phyloP scores from a whole-genome alignment of 2,113 vertebrate species.

The Pseudorhombus dupliciocellatus region DNA sequence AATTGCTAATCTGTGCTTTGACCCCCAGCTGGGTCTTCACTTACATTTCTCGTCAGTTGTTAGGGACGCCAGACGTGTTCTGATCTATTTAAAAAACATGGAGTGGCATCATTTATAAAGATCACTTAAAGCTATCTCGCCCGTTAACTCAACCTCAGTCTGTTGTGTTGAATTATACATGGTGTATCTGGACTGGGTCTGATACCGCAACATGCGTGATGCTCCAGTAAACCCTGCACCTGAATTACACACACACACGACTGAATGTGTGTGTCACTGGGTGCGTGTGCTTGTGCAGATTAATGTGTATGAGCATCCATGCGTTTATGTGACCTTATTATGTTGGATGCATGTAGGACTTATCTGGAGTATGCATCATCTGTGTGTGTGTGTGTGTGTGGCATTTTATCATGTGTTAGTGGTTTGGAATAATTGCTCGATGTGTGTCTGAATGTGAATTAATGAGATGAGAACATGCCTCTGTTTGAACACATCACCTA shows the following conservation, averaged over 20 bases:
- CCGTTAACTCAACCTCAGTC: conserved; percentile 33
- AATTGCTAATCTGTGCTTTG: conserved; percentile 15
- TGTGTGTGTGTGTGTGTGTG: conserved; percentile 2
- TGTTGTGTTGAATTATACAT: conserved; percentile 58
- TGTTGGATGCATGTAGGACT: conserved; percentile 46
- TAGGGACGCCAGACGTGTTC: not conserved
- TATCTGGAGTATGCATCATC: conserved; percentile 50
- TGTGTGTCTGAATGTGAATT: conserved; percentile 37
- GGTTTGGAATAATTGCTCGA: conserved; percentile 40
- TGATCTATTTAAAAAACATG: conserved; percentile 18
- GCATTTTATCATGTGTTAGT: conserved; percentile 10
- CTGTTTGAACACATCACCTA: not conserved
- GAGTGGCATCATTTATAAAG: not conserved
- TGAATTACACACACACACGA: conserved; percentile 41
- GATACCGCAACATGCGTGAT: conserved; percentile 40
- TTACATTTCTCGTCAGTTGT: not conserved
- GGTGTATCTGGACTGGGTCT: conserved; percentile 32
- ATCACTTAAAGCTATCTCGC: conserved; percentile 6
- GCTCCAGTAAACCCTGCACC: conserved; percentile 57
- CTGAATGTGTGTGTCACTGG: conserved; percentile 11
- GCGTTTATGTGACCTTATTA: conserved; percentile 73
- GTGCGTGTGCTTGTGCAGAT: conserved; percentile 58
- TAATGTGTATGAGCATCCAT: conserved; percentile 61
- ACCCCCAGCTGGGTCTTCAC: not conserved
- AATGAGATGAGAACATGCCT: conserved; percentile 13